Evolutionary conservation across 30 jellyfish, hydroid and myxozoan species (phyloP).

Genomic region (Hydractinia symbiolongicarpus): DNA sequence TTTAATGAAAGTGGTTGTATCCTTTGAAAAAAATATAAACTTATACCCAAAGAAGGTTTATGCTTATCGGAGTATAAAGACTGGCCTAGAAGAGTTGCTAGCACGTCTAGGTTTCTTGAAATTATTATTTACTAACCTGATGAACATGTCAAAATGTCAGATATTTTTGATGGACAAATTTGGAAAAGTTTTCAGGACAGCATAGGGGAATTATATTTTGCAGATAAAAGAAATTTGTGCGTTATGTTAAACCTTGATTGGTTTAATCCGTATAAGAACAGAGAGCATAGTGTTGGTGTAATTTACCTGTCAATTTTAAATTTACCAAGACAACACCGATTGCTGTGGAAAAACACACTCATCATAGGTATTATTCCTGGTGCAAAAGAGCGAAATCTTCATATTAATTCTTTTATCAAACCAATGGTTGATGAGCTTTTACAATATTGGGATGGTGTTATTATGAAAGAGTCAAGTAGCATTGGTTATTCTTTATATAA

Average conservation of each 20-base stretch:
- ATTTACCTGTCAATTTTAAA: conserved; percentile 11
- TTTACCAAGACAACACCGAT: neutral
- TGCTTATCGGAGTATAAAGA: neutral
- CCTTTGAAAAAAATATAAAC: neutral
- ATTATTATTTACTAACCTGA: neutral
- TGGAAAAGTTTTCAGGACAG: conserved; percentile 8
- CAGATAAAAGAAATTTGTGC: conserved; percentile 1
- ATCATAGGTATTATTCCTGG: conserved; percentile 8
- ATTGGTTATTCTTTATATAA: neutral
- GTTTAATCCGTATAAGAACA: conserved; percentile 25
- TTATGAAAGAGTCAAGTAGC: neutral
- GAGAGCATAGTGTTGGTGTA: conserved; percentile 22
- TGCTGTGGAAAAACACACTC: conserved; percentile 2
- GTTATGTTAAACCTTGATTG: conserved; percentile 27
- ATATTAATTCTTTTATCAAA: neutral
- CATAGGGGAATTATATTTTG: neutral
- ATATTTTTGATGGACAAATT: neutral
- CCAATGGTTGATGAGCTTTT: neutral
- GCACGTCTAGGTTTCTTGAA: neutral
- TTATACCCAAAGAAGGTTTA: neutral
- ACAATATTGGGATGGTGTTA: neutral
- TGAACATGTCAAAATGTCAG: no score
- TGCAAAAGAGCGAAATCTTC: neutral
- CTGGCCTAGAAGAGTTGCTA: neutral
- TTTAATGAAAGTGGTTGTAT: no score